Conservation (phyloP, 2,888 invertebrate genomes). For the Rhodophaea formosa region DNA sequence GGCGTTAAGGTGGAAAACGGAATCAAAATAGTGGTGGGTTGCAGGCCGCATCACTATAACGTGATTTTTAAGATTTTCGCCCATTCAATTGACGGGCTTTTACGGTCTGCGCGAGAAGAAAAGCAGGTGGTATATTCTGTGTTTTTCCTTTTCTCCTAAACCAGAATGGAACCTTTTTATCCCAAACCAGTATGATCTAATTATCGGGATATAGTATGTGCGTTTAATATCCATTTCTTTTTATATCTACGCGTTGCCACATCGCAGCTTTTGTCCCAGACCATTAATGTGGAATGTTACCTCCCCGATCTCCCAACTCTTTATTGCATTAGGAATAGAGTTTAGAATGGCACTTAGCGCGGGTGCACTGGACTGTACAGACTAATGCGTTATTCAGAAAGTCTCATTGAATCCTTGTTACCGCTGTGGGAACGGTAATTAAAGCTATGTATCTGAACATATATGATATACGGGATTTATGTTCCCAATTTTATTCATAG, state of each 20-base stretch:
- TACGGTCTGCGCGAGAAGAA: no score
- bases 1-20: no score
- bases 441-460: slow-evolving; percentile 9
- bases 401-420: slow-evolving; percentile 28
- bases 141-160: no score
- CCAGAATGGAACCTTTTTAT: no score
- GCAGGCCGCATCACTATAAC: no score
- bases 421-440: slow-evolving; percentile 24
- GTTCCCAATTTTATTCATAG: not conserved
- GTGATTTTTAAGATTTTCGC: no score
- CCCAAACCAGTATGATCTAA: no score
- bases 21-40: no score
- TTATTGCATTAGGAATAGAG: slow-evolving; percentile 8
- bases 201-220: no score
- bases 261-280: slow-evolving; percentile 7
- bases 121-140: no score
- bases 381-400: slow-evolving; percentile 27
- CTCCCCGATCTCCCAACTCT: not conserved
- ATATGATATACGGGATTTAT: not conserved
- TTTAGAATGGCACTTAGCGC: slow-evolving; percentile 16
- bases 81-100: no score
- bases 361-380: slow-evolving; percentile 7
- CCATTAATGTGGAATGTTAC: slow-evolving; percentile 1
- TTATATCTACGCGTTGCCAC: not conserved
- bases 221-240: not conserved